Evolutionary conservation across 2,797 vertebrate genomes (phyloP).

Genomic region (Notoglanidium macrostoma): DNA sequence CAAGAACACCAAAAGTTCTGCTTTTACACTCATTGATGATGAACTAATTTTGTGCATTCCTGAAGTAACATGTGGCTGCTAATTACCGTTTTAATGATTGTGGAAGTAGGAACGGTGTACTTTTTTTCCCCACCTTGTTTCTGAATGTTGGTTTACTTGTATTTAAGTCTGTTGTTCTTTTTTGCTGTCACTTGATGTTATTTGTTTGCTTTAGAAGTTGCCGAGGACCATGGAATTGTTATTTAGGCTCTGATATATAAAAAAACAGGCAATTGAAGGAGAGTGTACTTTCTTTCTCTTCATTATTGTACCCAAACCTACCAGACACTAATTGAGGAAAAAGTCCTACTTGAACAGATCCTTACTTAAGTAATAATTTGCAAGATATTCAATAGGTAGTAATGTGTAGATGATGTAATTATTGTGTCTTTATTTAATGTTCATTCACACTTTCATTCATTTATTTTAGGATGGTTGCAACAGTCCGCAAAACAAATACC

Average conservation of each 20-base stretch:
- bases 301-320: background rate
- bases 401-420: background rate
- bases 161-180: background rate
- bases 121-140: background rate
- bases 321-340: background rate
- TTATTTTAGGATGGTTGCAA: background rate
- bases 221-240: background rate
- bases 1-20: background rate
- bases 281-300: background rate
- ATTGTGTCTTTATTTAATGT: background rate
- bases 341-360: background rate
- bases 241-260: background rate
- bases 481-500: background rate
- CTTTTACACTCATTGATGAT: background rate
- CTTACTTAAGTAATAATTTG: background rate
- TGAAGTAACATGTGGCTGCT: background rate
- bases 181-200: background rate
- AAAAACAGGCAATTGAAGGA: background rate
- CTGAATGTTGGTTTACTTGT: background rate
- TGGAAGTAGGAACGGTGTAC: background rate
- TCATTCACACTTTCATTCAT: background rate
- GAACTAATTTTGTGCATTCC: background rate
- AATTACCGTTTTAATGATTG: background rate
- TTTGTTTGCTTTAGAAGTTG: background rate
- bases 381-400: no score